These are phyloP conservation scores for Cassiopea andromeda DNA, from an alignment of 30 jellyfish, hydroid and myxozoan species.

Conservation along the genomic window DNA sequence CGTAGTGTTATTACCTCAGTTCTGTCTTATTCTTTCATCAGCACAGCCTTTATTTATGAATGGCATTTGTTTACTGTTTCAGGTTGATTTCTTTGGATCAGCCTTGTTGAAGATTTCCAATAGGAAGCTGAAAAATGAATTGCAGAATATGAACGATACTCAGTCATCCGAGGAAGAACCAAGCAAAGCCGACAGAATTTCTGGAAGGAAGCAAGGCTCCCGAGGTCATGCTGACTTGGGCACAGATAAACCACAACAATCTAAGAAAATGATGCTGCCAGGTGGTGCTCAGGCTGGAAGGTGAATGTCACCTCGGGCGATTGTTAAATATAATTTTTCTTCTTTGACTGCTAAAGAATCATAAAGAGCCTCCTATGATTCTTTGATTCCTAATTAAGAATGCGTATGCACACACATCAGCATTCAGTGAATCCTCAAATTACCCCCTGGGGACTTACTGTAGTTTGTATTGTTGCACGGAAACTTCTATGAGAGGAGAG, in stretches of 20 bases:
- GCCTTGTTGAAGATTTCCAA: constrained; percentile 47
- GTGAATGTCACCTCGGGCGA: neutral
- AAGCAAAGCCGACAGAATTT: constrained; percentile 10
- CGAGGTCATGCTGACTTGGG: neutral
- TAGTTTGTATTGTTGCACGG: too few species aligned
- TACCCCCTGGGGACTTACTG: too few species aligned
- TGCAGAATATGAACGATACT: constrained; percentile 45
- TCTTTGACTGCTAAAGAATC: too few species aligned
- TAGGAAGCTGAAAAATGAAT: constrained; percentile 48
- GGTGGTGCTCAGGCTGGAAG: neutral
- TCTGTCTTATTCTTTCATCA: too few species aligned
- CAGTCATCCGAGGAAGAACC: constrained; percentile 77
- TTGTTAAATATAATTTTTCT: neutral
- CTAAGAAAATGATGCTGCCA: neutral
- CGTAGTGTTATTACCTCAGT: too few species aligned
- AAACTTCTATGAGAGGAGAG: too few species aligned
- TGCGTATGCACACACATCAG: too few species aligned
- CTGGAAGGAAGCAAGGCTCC: neutral
- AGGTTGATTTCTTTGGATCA: constrained; percentile 86
- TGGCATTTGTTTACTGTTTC: neutral
- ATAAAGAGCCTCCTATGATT: too few species aligned
- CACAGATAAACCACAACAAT: neutral
- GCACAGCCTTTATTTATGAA: too few species aligned
- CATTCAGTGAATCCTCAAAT: too few species aligned
- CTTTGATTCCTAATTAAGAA: too few species aligned